Evolutionary conservation across 2,797 vertebrate species (phyloP).

Genomic region (Periparus ater): DNA sequence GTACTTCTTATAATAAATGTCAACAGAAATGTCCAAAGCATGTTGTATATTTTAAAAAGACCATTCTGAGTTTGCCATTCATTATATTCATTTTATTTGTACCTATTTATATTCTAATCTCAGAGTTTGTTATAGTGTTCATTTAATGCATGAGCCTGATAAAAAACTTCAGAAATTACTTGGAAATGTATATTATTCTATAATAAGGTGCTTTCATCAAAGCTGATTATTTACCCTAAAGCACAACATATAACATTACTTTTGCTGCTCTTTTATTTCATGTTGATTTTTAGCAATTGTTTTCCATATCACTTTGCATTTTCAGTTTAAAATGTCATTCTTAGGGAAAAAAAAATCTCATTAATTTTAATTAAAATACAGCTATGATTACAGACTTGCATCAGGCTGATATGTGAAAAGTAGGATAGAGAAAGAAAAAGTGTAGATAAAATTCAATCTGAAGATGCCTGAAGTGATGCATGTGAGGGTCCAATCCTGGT

Average conservation of each 20-base stretch:
- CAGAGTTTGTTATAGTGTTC: not conserved
- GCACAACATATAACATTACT: not conserved
- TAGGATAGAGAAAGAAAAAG: not conserved
- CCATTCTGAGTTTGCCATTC: not conserved
- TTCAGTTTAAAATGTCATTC: not conserved
- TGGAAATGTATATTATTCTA: not conserved
- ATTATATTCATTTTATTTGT: not conserved
- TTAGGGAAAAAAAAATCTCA: not conserved
- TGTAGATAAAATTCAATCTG: not conserved
- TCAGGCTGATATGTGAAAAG: not conserved
- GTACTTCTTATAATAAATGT: not conserved
- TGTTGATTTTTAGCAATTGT: not conserved
- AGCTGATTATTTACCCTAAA: not conserved
- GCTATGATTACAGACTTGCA: rapidly evolving
- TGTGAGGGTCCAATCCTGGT: not conserved
- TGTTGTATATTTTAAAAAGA: not conserved
- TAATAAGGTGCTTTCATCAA: not conserved
- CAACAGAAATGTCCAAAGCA: not conserved
- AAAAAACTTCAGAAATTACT: not conserved
- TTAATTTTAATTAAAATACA: not conserved
- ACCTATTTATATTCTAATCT: not conserved
- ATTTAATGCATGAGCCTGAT: not conserved
- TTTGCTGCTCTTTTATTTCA: not conserved
- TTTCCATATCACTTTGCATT: not conserved
- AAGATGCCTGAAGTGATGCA: not conserved